phyloP scores from a whole-genome alignment of 2,888 invertebrate genomes.

The Belgica antarctica region DNA sequence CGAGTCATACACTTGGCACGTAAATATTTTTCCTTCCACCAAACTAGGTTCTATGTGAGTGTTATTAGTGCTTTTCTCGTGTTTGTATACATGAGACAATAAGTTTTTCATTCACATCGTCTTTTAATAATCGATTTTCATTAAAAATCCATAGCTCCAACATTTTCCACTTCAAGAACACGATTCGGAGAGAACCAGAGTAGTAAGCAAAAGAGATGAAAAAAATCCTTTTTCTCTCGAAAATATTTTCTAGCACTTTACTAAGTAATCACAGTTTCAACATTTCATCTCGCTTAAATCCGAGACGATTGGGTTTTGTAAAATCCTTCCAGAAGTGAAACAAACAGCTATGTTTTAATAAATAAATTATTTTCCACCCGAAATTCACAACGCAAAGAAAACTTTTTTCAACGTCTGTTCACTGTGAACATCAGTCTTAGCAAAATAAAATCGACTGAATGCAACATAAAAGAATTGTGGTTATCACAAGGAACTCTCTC shows the following conservation, averaged over 20 bases:
- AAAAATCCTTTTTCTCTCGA: constrained; percentile 5
- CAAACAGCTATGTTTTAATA: neutral
- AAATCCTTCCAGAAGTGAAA: too few species aligned
- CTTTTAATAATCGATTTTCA: constrained; percentile 34
- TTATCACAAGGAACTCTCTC: constrained; percentile 42
- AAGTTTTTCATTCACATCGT: constrained; percentile 21
- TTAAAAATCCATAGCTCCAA: constrained; percentile 32
- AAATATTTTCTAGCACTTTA: neutral
- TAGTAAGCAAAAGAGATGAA: neutral
- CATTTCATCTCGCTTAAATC: neutral
- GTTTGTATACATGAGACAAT: constrained; percentile 4
- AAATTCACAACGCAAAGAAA: constrained; percentile 9
- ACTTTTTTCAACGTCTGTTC: constrained; percentile 18
- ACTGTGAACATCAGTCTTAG: constrained; percentile 34
- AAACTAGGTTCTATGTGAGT: too few species aligned
- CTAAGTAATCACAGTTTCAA: neutral
- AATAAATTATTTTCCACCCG: constrained; percentile 20
- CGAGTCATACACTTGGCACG: too few species aligned
- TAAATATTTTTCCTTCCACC: too few species aligned
- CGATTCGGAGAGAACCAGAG: neutral
- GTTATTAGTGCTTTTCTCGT: neutral
- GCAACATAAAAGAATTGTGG: constrained; percentile 44
- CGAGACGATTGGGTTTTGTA: too few species aligned
- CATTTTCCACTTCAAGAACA: constrained; percentile 20
- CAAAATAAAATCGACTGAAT: constrained; percentile 44